Percentiles rank a stretch among this genome's conserved stretches.
Evolutionary conservation across 35 echinoderm and acorn worm genomes (phyloP).

Genomic region (Lytechinus variegatus): DNA sequence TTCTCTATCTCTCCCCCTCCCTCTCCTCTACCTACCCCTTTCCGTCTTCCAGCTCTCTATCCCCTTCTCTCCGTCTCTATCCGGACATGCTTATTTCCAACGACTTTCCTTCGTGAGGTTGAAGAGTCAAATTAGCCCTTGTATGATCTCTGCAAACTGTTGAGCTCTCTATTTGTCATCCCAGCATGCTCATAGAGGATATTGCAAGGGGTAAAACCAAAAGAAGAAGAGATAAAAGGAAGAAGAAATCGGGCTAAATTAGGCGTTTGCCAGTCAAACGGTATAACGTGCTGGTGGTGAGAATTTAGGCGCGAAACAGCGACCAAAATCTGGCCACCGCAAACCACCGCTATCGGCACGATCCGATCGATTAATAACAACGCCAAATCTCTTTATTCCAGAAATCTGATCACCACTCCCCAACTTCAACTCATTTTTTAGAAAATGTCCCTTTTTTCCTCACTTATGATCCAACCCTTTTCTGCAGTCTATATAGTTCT

Average conservation of each 20-base stretch:
- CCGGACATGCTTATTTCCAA: background rate
- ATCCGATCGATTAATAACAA: constrained; percentile 40
- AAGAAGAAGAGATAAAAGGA: background rate
- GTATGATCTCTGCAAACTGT: background rate
- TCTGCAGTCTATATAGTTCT: background rate
- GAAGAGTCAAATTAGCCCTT: background rate
- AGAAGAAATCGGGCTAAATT: constrained; percentile 29
- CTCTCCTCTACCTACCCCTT: background rate
- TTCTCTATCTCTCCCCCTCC: background rate
- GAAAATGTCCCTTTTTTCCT: background rate
- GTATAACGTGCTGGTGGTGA: constrained; percentile 15
- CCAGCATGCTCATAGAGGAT: background rate
- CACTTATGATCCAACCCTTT: background rate
- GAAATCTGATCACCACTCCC: constrained; percentile 34
- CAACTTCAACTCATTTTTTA: constrained; percentile 8
- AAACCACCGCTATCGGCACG: constrained; percentile 33
- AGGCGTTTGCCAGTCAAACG: constrained; percentile 24
- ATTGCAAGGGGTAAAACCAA: background rate
- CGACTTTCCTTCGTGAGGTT: background rate
- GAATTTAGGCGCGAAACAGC: background rate
- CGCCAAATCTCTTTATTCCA: constrained; percentile 35
- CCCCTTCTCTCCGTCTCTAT: background rate
- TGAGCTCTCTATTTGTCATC: constrained; percentile 18
- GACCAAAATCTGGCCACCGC: background rate
- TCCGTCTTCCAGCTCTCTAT: background rate